phyloP scores from a whole-genome alignment of 2,888 invertebrate species.

The Drosophila tanythrix region DNA sequence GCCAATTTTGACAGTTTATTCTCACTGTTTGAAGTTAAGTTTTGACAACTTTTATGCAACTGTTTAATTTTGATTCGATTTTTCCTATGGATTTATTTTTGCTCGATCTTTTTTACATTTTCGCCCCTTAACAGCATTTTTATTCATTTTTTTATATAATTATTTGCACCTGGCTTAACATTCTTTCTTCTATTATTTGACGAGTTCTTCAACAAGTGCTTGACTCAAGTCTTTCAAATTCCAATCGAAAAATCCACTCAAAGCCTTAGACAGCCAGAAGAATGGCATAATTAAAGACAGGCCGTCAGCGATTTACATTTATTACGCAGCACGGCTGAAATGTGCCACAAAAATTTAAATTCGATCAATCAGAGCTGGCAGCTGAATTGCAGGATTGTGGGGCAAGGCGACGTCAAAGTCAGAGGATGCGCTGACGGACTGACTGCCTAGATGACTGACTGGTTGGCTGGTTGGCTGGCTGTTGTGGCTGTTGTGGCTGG shows the following conservation, averaged over 20 bases:
- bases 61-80: background rate
- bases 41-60: background rate
- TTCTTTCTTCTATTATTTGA: background rate
- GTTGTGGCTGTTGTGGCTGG: constrained; percentile 57
- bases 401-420: constrained; percentile 52
- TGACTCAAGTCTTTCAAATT: background rate
- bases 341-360: constrained; percentile 78
- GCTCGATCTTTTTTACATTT: background rate
- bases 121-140: background rate
- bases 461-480: constrained; percentile 14
- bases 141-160: background rate
- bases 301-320: constrained; percentile 54
- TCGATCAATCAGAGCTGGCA: constrained; percentile 72
- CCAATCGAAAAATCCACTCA: background rate
- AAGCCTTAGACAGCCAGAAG: constrained; percentile 11
- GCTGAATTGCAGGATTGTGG: constrained; percentile 10
- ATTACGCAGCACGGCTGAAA: constrained; percentile 62
- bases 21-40: background rate
- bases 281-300: constrained; percentile 62
- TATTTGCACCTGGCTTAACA: background rate
- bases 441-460: constrained; percentile 13
- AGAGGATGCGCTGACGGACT: constrained; percentile 31
- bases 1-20: constrained; percentile 9
- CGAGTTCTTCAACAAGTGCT: background rate
- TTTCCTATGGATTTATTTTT: background rate